phyloP scores from a whole-genome alignment of 2,113 vertebrate species.

The Athene noctua region DNA sequence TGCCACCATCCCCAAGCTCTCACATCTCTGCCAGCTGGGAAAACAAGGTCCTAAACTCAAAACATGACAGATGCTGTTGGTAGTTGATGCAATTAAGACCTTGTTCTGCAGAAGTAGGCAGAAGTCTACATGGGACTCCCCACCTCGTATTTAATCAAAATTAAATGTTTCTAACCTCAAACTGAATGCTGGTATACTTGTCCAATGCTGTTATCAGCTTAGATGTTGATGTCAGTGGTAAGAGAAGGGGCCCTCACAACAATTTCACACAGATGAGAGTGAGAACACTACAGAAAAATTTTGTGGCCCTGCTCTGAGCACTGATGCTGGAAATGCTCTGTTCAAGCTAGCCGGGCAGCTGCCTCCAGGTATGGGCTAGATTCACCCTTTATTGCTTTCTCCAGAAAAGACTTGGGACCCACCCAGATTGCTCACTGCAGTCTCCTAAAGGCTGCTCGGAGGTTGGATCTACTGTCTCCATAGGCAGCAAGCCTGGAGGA shows the following conservation, averaged over 20 bases:
- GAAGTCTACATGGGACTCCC: not conserved
- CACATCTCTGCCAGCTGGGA: not conserved
- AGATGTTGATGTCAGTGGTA: fast-evolving
- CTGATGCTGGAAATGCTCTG: not conserved
- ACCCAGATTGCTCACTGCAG: not conserved
- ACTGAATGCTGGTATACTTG: not conserved
- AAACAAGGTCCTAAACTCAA: not conserved
- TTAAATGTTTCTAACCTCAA: not conserved
- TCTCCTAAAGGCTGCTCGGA: not conserved
- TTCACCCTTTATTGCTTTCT: not conserved
- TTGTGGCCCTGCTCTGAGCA: not conserved
- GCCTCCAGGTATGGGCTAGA: not conserved
- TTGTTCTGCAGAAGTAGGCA: not conserved
- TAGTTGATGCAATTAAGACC: not conserved
- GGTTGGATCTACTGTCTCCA: not conserved
- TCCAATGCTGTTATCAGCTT: not conserved
- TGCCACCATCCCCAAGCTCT: not conserved
- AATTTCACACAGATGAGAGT: not conserved
- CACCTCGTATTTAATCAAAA: not conserved
- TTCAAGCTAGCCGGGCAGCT: not conserved
- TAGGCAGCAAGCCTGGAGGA: not conserved
- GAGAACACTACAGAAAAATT: not conserved
- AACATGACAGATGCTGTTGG: not conserved
- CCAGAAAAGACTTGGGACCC: not conserved
- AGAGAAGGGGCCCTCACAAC: not conserved